These are phyloP conservation scores for Sturmia bella DNA, from an alignment of 2,888 invertebrate genomes.

Conservation along the genomic window DNA sequence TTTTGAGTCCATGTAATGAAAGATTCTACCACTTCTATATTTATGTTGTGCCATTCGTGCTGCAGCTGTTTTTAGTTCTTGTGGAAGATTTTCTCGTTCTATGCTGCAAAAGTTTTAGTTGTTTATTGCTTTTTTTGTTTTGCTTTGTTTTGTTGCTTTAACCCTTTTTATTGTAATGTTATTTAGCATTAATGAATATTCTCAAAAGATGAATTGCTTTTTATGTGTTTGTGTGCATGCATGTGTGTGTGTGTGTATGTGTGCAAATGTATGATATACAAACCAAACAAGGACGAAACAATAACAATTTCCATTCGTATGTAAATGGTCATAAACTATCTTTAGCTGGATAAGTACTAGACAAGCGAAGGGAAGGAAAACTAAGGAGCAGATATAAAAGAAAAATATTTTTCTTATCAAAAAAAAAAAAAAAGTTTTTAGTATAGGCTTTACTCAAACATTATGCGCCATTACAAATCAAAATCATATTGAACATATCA, in stretches of 20 bases:
- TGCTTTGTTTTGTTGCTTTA: slow-evolving; percentile 8
- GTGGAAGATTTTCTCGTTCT: neutral
- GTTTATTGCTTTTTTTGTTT: slow-evolving; percentile 11
- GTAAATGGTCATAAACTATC: slow-evolving; percentile 66
- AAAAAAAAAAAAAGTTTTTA: too few species aligned
- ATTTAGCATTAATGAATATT: slow-evolving; percentile 76
- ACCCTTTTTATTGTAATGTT: slow-evolving; percentile 60
- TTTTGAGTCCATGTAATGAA: slow-evolving; percentile 52
- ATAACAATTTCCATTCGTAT: slow-evolving; percentile 40
- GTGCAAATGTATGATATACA: slow-evolving; percentile 3
- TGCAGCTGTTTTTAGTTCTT: slow-evolving; percentile 12
- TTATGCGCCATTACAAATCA: too few species aligned
- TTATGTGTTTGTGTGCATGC: slow-evolving; percentile 46
- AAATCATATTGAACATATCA: too few species aligned
- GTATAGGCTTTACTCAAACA: too few species aligned
- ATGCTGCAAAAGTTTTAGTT: slow-evolving; percentile 15
- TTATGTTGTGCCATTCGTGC: neutral
- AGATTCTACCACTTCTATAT: slow-evolving; percentile 38
- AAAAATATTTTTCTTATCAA: too few species aligned
- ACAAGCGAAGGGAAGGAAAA: slow-evolving; percentile 24
- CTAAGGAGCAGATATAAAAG: neutral
- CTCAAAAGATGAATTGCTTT: slow-evolving; percentile 75
- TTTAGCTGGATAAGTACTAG: slow-evolving; percentile 41
- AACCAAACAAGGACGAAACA: slow-evolving; percentile 55
- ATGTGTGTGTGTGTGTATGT: slow-evolving; percentile 9